Base-by-base conservation (phyloP, 53 echinoderm and acorn worm genomes). In the Actinopyga echinites region DNA sequence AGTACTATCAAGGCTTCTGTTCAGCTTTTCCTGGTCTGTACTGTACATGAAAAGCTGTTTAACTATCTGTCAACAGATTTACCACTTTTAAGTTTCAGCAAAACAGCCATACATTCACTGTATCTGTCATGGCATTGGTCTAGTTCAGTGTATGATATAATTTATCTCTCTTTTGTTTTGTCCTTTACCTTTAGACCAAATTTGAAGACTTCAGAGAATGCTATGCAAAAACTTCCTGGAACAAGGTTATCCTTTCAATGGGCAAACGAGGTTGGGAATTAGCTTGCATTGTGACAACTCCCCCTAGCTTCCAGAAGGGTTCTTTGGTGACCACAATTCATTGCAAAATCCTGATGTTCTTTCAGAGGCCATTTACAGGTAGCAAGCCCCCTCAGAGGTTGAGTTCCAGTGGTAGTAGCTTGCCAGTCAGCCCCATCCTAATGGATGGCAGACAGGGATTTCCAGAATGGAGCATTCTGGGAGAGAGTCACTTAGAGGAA, bases 251-350 rank as follows among this genome's bases (percentile, higher is more conserved):
- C 15, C 63, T 35, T 34, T 21, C 42, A 55, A 95, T 95, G 95
- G 95, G 95, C 21, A 85, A 84, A 32, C 80, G 84, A 33, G 95
- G 95, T 35, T 95, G 95, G 95, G 95, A 95, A 74, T 33, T 95
- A 22, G 88, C 95, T 25, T 90, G 90, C 59, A 71, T 92, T 30
- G 85, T 95, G 43, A 88, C 92, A 28, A 92, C 92, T 1, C 95
- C 95, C 12, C 92, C 92, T 20, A 58, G 44, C 23, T 32, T 30
- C 55, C 58, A 65, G 64, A 80, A 74, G 21, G 80, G 89, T 10
- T 85, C 88, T 17, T 29, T 82, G 17, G 25, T 85, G 15, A 28
- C 59, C 4, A 75, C 81, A 63, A 86, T 69, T 6, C 35, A 80
- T 25, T 61, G 60, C 25, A 95, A 92, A n/a, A 52, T 95, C 5